These are phyloP conservation scores for Hippoglossus stenolepis DNA, from an alignment of 2,113 vertebrate genomes.

Conservation along the genomic window DNA sequence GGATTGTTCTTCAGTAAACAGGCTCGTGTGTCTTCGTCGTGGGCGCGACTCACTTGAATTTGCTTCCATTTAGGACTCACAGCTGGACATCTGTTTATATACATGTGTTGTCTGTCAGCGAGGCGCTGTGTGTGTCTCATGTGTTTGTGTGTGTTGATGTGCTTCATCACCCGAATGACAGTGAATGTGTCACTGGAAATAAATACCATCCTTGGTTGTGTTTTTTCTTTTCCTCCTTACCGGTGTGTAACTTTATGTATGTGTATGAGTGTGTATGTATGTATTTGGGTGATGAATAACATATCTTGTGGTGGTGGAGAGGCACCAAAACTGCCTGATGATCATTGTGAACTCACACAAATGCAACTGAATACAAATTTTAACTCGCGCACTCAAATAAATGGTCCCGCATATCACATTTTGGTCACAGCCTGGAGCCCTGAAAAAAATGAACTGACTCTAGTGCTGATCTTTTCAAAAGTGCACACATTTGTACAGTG, in stretches of 20 bases:
- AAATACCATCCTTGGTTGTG: not conserved
- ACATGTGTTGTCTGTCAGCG: not conserved
- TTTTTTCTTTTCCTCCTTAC: not conserved
- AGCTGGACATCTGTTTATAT: not conserved
- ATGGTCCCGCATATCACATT: not conserved
- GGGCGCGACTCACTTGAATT: not conserved
- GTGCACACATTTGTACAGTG: constrained; percentile 23
- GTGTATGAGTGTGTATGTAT: no score
- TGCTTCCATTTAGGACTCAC: not conserved
- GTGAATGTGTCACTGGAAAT: not conserved
- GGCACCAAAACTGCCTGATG: not conserved
- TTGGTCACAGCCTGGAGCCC: not conserved
- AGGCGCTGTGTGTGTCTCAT: no score
- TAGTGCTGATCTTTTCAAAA: constrained; percentile 55
- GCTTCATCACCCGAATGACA: not conserved
- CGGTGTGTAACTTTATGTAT: not conserved
- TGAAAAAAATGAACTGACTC: constrained; percentile 19
- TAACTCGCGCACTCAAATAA: not conserved
- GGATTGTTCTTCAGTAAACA: constrained; percentile 22
- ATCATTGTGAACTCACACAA: not conserved
- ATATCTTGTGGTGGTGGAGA: no score
- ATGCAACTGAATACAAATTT: not conserved
- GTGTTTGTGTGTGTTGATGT: not conserved
- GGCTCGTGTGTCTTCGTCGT: constrained; percentile 21
- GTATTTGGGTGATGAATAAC: not conserved